Evolutionary conservation across 2,888 invertebrate genomes (phyloP), one percentile per base, ranked within the genome.

Genomic region (Drosophila lutescens): DNA sequence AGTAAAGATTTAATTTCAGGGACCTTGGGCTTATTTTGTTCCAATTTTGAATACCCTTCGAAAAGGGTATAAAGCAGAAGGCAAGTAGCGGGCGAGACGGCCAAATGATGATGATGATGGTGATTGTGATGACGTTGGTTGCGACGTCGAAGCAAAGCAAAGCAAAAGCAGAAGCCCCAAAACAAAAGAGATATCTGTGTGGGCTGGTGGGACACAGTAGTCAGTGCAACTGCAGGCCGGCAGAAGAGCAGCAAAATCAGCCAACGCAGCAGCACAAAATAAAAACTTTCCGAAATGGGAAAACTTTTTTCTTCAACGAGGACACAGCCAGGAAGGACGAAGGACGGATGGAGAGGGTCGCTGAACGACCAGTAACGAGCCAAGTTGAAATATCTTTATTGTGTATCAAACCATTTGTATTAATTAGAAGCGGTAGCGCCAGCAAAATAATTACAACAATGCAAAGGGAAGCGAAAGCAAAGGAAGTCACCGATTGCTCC

Each of bases 321-420:
- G 69, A 79, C 80, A 70, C 55, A 60, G 41, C 17, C 56, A 26
- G 60, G 17, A 15, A 50, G 38, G 40, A 9, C 17, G 1, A 1
- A 51, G 30, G 26, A 9, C 8, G 36, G 36, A 7, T n/a, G 38
- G 34, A 34, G 34, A 12, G 20, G 44, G 30, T 38, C n/a, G 17
- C 54, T 49, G 23, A 51, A 77, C 67, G 57, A 51, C 43, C 77
- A 81, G 86, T 83, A 85, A 86, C 88, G 78, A 88, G 84, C 51
- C 88, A 88, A 85, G 88, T 85, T 85, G 87, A 85, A 86, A 86
- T 88, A 85, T 89, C 88, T 86, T 87, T 86, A 87, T 89, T 86
- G 86, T 89, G 80, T 86, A 86, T 89, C 86, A 89, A 86, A 89
- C 90, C 90, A 89, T 89, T 89, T 89, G 89, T 89, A 90, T 89